These are phyloP conservation scores for Corythoichthys intestinalis DNA, from an alignment of 2,113 vertebrate species.

Conservation along the genomic window DNA sequence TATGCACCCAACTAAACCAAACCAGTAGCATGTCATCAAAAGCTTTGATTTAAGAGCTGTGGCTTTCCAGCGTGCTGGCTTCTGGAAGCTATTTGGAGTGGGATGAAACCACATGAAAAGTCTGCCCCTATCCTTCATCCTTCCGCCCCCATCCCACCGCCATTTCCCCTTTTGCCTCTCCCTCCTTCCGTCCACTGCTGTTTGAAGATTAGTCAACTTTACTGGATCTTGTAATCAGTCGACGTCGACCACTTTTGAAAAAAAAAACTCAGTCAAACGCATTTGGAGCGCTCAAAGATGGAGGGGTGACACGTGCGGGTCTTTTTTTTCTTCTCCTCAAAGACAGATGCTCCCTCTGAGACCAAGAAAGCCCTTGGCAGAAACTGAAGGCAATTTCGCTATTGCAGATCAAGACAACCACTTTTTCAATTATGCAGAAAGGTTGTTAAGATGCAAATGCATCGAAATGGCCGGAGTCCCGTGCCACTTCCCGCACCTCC, in stretches of 20 bases:
- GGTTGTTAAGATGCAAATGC: slow-evolving; percentile 74
- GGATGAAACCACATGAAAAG: slow-evolving; percentile 62
- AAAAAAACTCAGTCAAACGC: slow-evolving; percentile 41
- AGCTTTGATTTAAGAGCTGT: slow-evolving; percentile 47
- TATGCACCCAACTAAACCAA: slow-evolving; percentile 1
- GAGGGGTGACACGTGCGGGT: slow-evolving; percentile 61
- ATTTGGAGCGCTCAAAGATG: slow-evolving; percentile 46
- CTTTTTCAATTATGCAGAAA: slow-evolving; percentile 72
- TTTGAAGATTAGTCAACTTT: slow-evolving; percentile 65
- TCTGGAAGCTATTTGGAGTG: slow-evolving; percentile 66
- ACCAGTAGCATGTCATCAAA: slow-evolving; percentile 65
- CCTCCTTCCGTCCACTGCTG: slow-evolving; percentile 34
- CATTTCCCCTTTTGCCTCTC: slow-evolving; percentile 20
- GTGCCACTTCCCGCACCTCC: background rate
- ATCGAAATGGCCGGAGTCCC: slow-evolving; percentile 62
- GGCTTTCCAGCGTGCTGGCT: slow-evolving; percentile 31
- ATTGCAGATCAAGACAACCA: slow-evolving; percentile 68
- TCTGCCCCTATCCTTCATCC: slow-evolving; percentile 38
- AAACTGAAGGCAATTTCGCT: slow-evolving; percentile 68
- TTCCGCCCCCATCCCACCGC: slow-evolving; percentile 8
- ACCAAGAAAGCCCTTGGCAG: slow-evolving; percentile 56
- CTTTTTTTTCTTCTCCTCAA: slow-evolving; percentile 45
- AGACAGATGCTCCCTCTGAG: slow-evolving; percentile 60
- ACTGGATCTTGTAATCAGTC: slow-evolving; percentile 65
- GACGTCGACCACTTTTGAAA: slow-evolving; percentile 61